Evolutionary conservation across 1,140 invertebrate species (phyloP), one percentile per base, ranked within the genome.

Genomic region (Drosophila biarmipes): DNA sequence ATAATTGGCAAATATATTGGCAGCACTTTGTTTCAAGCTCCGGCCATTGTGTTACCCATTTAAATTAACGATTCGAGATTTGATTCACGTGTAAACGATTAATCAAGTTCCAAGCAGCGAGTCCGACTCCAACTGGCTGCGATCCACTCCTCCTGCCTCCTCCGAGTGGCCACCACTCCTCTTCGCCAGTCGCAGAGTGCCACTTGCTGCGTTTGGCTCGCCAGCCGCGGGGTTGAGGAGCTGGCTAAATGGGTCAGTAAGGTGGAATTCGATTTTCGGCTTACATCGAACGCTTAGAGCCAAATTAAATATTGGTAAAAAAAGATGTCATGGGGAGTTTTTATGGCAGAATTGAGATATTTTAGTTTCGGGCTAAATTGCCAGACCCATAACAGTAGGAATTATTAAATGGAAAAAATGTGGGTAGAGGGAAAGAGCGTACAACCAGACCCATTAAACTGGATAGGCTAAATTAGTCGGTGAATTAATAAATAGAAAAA

Each of bases 11-110:
- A 82, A 86, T 82, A 82, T 80, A 80, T 80, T 80, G 78, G 78
- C 76, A 79, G 56, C 67, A 59, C 69, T 81, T 74, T 81, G 64
- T 67, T 51, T 11, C 63, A 29, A 52, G 15, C 63, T 27, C 35
- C 49, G 45, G 15, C 45, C 67, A 67, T 76, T 75, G 49, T 56
- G 62, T 66, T 80, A 78, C 61, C 56, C 80, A 81, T 87, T 86
- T 78, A 67, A 87, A 86, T 81, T 81, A 87, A 87, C 82, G 63
- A 78, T 80, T 66, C 54, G 61, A 76, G 73, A 78, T 87, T 87
- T 85, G 73, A 87, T 87, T 87, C 81, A 85, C 82, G 81, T 85
- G 78, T 87, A 86, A 86, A 78, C 82, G 78, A 86, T 86, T 86
- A 86, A 86, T 86, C 82, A 86, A 86, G 63, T 81, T 57, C 52